phyloP scores from a whole-genome alignment of 2,113 vertebrate species.

The Melospiza georgiana region DNA sequence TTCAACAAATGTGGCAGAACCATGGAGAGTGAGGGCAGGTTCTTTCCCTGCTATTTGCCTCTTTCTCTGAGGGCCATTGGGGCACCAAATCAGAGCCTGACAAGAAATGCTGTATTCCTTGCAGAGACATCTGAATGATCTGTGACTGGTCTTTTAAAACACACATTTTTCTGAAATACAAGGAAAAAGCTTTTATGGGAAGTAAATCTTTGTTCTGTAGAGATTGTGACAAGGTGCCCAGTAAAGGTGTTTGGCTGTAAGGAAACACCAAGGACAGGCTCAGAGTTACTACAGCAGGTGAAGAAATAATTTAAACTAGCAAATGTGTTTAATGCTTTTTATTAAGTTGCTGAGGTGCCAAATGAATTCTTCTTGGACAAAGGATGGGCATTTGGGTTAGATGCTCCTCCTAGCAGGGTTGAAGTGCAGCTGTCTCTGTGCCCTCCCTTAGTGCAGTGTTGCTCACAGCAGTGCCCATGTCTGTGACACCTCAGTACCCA shows the following conservation, averaged over 20 bases:
- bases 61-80: background rate
- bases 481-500: background rate
- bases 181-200: background rate
- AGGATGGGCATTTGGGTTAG: background rate
- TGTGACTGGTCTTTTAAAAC: background rate
- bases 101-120: background rate
- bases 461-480: background rate
- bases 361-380: background rate
- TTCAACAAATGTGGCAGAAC: background rate
- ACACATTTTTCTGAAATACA: background rate
- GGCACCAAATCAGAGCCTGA: background rate
- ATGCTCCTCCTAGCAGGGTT: background rate
- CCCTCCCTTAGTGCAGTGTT: background rate
- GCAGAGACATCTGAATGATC: background rate
- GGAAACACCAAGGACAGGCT: background rate
- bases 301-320: background rate
- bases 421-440: background rate
- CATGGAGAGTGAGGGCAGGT: background rate
- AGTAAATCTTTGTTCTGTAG: background rate
- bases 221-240: fast-evolving
- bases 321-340: background rate
- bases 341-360: background rate
- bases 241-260: background rate
- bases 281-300: background rate
- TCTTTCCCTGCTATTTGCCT: background rate